Percentiles rank a stretch among this genome's conserved stretches.
Conservation (phyloP, 2,797 vertebrate genomes). For the Typhlichthys eigenmanni region DNA sequence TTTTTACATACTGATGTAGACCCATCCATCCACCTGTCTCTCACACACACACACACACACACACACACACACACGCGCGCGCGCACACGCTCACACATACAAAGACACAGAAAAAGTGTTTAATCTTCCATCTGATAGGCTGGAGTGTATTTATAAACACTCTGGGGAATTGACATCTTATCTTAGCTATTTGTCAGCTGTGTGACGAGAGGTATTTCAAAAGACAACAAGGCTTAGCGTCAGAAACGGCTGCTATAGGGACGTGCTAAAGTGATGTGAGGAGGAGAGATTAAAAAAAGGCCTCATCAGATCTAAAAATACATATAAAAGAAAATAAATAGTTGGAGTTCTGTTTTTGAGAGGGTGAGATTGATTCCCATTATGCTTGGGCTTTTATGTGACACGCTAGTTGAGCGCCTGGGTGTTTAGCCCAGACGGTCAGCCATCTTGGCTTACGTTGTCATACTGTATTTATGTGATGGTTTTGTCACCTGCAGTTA, state of each 20-base stretch:
- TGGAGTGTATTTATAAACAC: slow-evolving; percentile 80
- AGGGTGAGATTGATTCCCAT: slow-evolving; percentile 6
- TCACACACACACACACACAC: slow-evolving; percentile 3
- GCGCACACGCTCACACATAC: slow-evolving; percentile 6
- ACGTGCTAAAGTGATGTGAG: slow-evolving; percentile 34
- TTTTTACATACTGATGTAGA: neutral
- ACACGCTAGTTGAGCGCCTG: slow-evolving; percentile 21
- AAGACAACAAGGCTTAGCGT: slow-evolving; percentile 77
- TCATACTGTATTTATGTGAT: slow-evolving; percentile 44
- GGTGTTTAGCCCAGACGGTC: slow-evolving; percentile 27
- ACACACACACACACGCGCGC: neutral
- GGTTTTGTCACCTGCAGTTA: slow-evolving; percentile 53
- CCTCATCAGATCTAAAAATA: slow-evolving; percentile 7
- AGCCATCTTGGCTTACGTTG: slow-evolving; percentile 56
- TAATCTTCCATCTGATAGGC: slow-evolving; percentile 54
- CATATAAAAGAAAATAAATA: neutral
- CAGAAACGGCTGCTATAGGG: slow-evolving; percentile 64
- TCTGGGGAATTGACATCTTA: slow-evolving; percentile 79
- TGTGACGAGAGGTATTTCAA: slow-evolving; percentile 77
- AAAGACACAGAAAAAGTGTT: slow-evolving; percentile 22
- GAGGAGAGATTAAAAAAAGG: slow-evolving; percentile 19
- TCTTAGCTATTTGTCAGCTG: slow-evolving; percentile 79
- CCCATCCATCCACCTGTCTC: neutral
- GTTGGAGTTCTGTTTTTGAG: slow-evolving; percentile 32
- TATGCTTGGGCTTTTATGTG: slow-evolving; percentile 41